Evolutionary conservation across 2,888 invertebrate species (phyloP), one percentile per base, ranked within the genome.

Genomic region (Heliconius erato): DNA sequence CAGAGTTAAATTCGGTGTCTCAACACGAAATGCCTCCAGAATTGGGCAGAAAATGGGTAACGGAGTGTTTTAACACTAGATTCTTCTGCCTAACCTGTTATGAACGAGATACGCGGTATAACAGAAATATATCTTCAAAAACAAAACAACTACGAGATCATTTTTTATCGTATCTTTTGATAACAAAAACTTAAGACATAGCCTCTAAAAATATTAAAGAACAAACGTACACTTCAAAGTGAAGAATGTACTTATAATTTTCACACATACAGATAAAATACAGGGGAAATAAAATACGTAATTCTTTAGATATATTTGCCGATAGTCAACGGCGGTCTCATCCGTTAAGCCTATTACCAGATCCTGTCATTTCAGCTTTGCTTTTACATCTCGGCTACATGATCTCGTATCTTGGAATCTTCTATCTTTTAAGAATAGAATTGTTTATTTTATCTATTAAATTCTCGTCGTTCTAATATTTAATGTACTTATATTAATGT

Each of bases 321-420:
- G 32, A 80, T 67, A 80, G n/a, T 74, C 44, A 74, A 74, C 32
- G 80, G 35, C 28, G 71, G n/a, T 78, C 74, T 67, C 40, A 78
- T 83, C 77, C 82, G 67, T 67, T 83, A 80, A 80, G 71, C 74
- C 81, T 74, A 79, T 83, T 78, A 83, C 78, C 63, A 32, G 32
- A 32, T 63, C 35, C 63, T 74, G 74, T 63, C 74, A 76, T 59
- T 76, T 59, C 59, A 76, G 74, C 32, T 76, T 63, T 23, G 74
- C 74, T 54, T 44, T 74, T 74, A 81, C 72, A 83, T 74, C 40
- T 79, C 63, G 72, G 78, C 71, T 68, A 35, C 54, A 74, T 74
- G 80, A 79, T 83, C 80, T 65, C 82, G 78, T 68, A 77, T 74
- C 80, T 59, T 2, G 28, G 32, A 59, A 74, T 74, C 32, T 54